Base-by-base conservation (phyloP, 1,140 invertebrate species). In the Micrasema minimum region DNA sequence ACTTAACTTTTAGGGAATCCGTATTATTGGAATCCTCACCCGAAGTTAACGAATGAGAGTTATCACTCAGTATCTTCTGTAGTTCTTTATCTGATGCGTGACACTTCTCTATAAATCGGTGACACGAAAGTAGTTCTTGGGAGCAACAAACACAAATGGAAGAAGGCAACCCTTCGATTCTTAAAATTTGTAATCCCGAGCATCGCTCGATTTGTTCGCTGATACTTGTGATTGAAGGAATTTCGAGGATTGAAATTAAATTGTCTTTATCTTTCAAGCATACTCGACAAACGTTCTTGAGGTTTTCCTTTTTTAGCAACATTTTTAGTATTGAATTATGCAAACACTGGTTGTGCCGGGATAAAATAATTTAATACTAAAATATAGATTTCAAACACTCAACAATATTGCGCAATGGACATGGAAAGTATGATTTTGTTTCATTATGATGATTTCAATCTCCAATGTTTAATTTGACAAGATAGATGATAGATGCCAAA, bases 71-170 rank as follows among this genome's bases (percentile, higher is more conserved):
- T 31, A 31, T 31, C 7, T 31, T 31, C 26, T 31, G 26, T 81
- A 77, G 85, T 87, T 23, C 23, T 31, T 46, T 46, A 83, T 83
- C 66, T 86, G 82, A 75, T 90, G 91, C 26, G 86, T 82, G 51
- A 83, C 87, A 1, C 67, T 50, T 43, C 38, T 67, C 48, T 0
- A 50, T 11, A 50, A 51, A 50, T 51, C 35, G 31, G 50, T 20
- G 5, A 37, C 16, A 50, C 18, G 26, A 16, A 16, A 10, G 16
- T 37, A 51, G 11, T 66, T 66, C 43, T 41, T 50, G 23, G 10
- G n/a, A 4, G 16, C 46, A 51, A 6, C 7, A 35, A 10, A 35
- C n/a, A 12, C 48, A 50, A 37, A 50, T 59, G 16, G 55, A 59
- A 14, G 14, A 38, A 38, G 50, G 50, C 5, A 41, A 11, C 4